phyloP scores from a whole-genome alignment of 2,113 vertebrate genomes.

The Mola mola region DNA sequence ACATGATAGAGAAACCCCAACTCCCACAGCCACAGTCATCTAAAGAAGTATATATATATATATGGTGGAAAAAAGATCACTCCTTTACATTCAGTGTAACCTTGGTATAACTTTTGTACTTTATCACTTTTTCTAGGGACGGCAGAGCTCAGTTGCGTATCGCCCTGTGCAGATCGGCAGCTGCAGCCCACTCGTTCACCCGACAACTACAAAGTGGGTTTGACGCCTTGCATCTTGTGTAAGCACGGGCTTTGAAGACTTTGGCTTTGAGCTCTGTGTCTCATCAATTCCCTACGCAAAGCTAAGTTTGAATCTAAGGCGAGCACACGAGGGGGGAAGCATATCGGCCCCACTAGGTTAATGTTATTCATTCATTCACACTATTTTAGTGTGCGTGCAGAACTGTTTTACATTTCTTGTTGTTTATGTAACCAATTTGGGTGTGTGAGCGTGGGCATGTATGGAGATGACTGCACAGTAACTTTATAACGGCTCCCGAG shows the following conservation, averaged over 20 bases:
- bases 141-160: constrained; percentile 44
- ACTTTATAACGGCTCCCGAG: constrained; percentile 7
- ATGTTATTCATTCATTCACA: constrained; percentile 68
- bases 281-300: constrained; percentile 77
- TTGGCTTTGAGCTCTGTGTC: constrained; percentile 73
- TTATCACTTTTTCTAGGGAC: constrained; percentile 51
- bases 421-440: constrained; percentile 62
- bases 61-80: constrained; percentile 10
- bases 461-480: constrained; percentile 1
- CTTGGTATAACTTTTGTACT: constrained; percentile 62
- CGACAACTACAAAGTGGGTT: constrained; percentile 71
- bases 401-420: constrained; percentile 31
- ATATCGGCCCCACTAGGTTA: constrained; percentile 66
- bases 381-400: constrained; percentile 55
- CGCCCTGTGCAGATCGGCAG: constrained; percentile 56
- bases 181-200: constrained; percentile 67
- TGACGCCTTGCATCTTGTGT: constrained; percentile 76
- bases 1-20: constrained; percentile 44
- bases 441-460: constrained; percentile 11
- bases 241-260: constrained; percentile 75
- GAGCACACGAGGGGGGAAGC: constrained; percentile 54
- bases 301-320: constrained; percentile 72
- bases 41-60: not conserved
- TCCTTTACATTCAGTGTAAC: constrained; percentile 48
- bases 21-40: constrained; percentile 44